Evolutionary conservation across 2,113 vertebrate species (phyloP).

Genomic region (Trichomycterus rosablanca): DNA sequence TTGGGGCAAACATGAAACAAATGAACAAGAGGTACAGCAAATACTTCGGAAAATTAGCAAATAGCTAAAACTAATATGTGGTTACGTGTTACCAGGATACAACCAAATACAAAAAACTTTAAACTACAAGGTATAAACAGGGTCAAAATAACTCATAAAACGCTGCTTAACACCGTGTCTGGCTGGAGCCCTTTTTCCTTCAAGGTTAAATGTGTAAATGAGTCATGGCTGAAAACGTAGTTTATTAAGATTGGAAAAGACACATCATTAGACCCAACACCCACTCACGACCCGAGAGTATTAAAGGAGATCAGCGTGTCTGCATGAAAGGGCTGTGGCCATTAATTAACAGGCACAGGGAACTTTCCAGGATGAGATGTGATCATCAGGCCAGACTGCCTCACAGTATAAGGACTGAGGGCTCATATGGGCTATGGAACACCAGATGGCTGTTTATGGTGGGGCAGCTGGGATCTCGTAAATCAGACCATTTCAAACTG

Average conservation of each 20-base stretch:
- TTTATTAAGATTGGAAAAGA: constrained; percentile 10
- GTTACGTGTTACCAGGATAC: too few species aligned
- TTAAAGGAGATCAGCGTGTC: background rate
- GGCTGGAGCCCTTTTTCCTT: background rate
- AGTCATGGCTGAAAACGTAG: constrained; percentile 2
- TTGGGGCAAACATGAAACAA: too few species aligned
- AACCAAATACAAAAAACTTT: too few species aligned
- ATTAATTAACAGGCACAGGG: constrained; percentile 8
- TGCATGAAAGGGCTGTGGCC: background rate
- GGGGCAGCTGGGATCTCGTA: background rate
- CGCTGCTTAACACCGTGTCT: background rate
- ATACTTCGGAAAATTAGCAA: too few species aligned
- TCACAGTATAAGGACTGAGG: background rate
- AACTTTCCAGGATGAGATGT: constrained; percentile 15
- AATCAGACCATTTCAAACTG: constrained; percentile 1
- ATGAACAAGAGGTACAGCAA: too few species aligned
- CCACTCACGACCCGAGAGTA: constrained; percentile 2
- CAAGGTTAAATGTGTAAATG: background rate
- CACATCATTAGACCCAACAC: background rate
- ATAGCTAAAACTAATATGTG: too few species aligned
- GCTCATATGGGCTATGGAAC: constrained; percentile 6
- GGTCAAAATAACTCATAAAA: too few species aligned
- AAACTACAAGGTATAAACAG: too few species aligned
- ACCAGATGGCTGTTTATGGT: constrained; percentile 23
- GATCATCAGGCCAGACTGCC: constrained; percentile 12